Conservation (phyloP, 2,113 vertebrate species). For the Entelurus aequoreus region DNA sequence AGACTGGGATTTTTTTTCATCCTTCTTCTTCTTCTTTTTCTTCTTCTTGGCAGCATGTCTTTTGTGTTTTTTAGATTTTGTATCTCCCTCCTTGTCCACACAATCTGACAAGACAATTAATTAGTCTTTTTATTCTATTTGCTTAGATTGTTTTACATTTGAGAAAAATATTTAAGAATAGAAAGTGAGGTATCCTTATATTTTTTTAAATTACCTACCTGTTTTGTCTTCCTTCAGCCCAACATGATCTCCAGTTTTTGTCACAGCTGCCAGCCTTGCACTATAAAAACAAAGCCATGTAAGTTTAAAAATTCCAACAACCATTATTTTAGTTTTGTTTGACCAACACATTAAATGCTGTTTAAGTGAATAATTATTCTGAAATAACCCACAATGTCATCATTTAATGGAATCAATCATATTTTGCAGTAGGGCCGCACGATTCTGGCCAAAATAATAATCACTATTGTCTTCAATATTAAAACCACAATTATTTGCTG, state of each 20-base stretch:
- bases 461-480: too few relatives aligned
- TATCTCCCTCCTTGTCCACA: slow-evolving; percentile 51
- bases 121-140: slow-evolving; percentile 8
- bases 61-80: slow-evolving; percentile 73
- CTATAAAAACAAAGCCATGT: slow-evolving; percentile 24
- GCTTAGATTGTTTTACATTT: background rate
- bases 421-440: too few relatives aligned
- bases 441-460: too few relatives aligned
- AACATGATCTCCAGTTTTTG: slow-evolving; percentile 40
- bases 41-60: slow-evolving; percentile 71
- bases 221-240: slow-evolving; percentile 59
- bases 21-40: slow-evolving; percentile 72
- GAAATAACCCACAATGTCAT: background rate
- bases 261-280: slow-evolving; percentile 54
- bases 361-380: background rate
- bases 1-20: slow-evolving; percentile 74
- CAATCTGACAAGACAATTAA: slow-evolving; percentile 35
- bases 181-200: background rate
- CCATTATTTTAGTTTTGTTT: background rate
- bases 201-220: background rate
- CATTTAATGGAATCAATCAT: background rate
- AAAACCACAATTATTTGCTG: too few relatives aligned
- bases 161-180: background rate
- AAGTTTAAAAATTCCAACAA: background rate
- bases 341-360: background rate